Evolutionary conservation across 2,888 invertebrate genomes (phyloP).

Genomic region (Acrocyrtus sp.): DNA sequence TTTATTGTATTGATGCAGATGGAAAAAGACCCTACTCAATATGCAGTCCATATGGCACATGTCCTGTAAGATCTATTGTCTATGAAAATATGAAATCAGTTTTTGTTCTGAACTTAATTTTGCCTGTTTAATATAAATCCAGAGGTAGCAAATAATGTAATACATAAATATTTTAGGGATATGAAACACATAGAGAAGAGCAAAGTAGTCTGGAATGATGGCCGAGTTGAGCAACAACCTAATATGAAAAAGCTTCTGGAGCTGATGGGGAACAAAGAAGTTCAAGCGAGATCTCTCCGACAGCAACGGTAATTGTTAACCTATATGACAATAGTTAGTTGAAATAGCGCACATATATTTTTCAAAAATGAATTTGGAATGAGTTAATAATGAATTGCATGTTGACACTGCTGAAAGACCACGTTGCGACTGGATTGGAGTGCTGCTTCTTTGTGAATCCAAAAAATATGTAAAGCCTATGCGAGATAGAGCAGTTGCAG

Average conservation of each 20-base stretch:
- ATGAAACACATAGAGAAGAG: neutral
- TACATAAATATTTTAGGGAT: too few species aligned
- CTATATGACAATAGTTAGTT: too few species aligned
- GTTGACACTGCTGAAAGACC: too few species aligned
- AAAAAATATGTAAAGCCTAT: neutral
- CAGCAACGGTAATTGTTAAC: conserved; percentile 18
- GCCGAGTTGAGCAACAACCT: conserved; percentile 21
- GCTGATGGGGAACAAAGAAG: conserved; percentile 20
- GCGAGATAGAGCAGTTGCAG: neutral
- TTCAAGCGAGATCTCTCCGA: conserved; percentile 17
- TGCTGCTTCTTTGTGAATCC: conserved; percentile 6
- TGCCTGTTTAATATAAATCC: too few species aligned
- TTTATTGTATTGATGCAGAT: conserved; percentile 29
- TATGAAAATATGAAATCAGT: too few species aligned
- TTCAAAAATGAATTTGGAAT: too few species aligned
- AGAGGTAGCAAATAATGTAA: too few species aligned
- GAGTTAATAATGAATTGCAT: too few species aligned
- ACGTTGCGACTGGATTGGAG: conserved; percentile 30
- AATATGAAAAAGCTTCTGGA: neutral
- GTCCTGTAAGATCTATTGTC: conserved; percentile 24
- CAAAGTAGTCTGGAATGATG: conserved; percentile 20
- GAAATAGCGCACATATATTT: too few species aligned
- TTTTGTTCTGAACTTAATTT: too few species aligned
- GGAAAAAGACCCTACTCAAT: neutral
- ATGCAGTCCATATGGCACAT: conserved; percentile 25